Base-by-base conservation (phyloP, 1,140 invertebrate genomes). In the Fopius arisanus region DNA sequence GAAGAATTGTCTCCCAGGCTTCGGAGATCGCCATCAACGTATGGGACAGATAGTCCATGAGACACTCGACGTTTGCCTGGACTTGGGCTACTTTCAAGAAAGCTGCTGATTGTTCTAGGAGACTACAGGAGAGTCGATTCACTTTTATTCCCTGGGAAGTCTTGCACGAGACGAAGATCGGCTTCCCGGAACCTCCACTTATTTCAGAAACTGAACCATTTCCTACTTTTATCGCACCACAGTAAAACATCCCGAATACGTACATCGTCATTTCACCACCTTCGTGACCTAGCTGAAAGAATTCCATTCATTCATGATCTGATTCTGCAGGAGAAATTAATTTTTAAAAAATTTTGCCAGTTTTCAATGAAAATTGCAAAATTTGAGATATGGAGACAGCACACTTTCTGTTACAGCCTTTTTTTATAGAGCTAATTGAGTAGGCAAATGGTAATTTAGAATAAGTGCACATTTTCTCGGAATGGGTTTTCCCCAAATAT, bases 1-100 rank as follows among this genome's bases (percentile, higher is more conserved):
- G 83, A 14, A 98, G 89, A 79, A 98, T 96, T 74, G 96, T 96
- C 88, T 98, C 97, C 96, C 96, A 98, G 0, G 96, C 94, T 88
- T 98, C 96, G 54, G 91, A 93, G 79, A 98, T 94, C n/a, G 94
- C 93, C 77, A 91, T 91, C 83, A 96, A 92, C 2, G 94, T 94
- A 77, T 92, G 91, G 37, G 91, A 91, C 28, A 96, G 89, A 82
- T 96, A 94, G 79, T 91, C 91, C 81, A 86, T 88, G 14, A 88
- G 77, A 74, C 81, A 88, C 74, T 87, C 84, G 10, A 87, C 78
- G 26, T 86, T 84, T 29, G 85, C 84, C 80, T 88, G 86, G 66
- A 81, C 82, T 80, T 86, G 84, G 0, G 87, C 87, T 31, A 88
- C 82, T 79, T 83, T 85, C 40, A 87, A 80, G 75, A 88, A 87